Base-by-base conservation (phyloP, 2,113 vertebrate genomes). In the Melanocharis versteri region DNA sequence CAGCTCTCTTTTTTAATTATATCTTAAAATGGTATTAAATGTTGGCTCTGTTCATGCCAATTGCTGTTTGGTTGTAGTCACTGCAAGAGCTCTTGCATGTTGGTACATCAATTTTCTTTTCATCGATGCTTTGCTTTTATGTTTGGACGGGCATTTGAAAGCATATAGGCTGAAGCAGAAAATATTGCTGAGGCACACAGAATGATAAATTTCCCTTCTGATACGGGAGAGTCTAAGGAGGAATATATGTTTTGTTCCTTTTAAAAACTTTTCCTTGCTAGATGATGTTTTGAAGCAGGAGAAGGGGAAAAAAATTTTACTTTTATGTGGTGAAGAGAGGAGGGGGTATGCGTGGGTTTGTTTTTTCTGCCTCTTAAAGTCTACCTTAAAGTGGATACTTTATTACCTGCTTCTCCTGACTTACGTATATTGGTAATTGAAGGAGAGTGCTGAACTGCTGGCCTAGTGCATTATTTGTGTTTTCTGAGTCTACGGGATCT, bases 1-100 rank as follows among this genome's bases (percentile, higher is more conserved):
- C 60, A 83, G 91, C 88, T 96, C 87, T 97, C 91, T 58, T 96
- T 96, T 97, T 95, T 96, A 97, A 97, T 97, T 97, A 97, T 90
- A 85, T 83, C 95, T 95, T 87, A 94, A 96, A 97, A 97, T 53
- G 78, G 70, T 95, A 79, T 96, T 95, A 96, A 95, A 62, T 83
- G 95, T 94, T 97, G 91, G 56, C 66, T 95, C 66, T 83, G 77
- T 93, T 95, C 80, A 86, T 94, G 81, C 94, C 94, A 95, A 53
- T 96, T 96, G 96, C 94, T 94, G 91, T 96, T 96, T 92, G 75
- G 91, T 94, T 97, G 91, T 96, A 97, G 96, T 96, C 94, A 95
- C 83, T 72, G 64, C 94, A 89, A 96, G 85, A 94, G 96, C 93
- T 96, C 95, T 93, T 72, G 71, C 93, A 77, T 13, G 9, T 82